Conservation (phyloP, 2,113 vertebrate species). For the Clarias gariepinus region DNA sequence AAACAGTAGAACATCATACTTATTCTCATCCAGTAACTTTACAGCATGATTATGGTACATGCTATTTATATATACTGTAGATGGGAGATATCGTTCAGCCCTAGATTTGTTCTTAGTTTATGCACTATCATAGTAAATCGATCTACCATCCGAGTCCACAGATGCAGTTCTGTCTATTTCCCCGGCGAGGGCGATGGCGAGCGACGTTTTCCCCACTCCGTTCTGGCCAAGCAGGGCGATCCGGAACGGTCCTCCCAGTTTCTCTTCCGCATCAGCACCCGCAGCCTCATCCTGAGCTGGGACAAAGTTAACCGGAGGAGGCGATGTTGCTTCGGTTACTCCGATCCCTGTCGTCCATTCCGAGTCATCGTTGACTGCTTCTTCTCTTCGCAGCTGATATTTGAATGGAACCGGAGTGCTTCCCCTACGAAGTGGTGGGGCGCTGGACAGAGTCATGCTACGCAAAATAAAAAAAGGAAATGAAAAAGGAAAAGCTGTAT, state of each 20-base stretch:
- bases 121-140: not conserved
- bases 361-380: conserved; percentile 81
- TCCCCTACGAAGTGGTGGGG: conserved; percentile 76
- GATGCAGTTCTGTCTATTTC: conserved; percentile 67
- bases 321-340: conserved; percentile 63
- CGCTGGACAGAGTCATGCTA: conserved; percentile 69
- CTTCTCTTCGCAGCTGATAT: conserved; percentile 80
- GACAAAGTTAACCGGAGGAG: conserved; percentile 69
- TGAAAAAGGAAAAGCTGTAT: not conserved
- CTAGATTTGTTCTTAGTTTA: not conserved
- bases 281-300: conserved; percentile 70
- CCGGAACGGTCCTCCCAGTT: conserved; percentile 64
- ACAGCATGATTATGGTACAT: not conserved
- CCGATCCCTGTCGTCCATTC: conserved; percentile 76
- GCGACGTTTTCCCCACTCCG: conserved; percentile 84
- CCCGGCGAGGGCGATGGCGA: conserved; percentile 79
- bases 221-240: conserved; percentile 83
- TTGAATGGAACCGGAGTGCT: conserved; percentile 87
- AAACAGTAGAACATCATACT: not conserved
- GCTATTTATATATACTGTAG: not conserved
- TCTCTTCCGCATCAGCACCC: conserved; percentile 59
- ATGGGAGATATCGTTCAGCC: not conserved
- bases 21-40: not conserved
- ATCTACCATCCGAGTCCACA: conserved; percentile 71
- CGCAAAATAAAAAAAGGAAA: not conserved